Percentiles rank a stretch among this genome's conserved stretches.
These are phyloP conservation scores for Apogon talboti DNA, from an alignment of 2,797 vertebrate genomes.

Conservation along the genomic window DNA sequence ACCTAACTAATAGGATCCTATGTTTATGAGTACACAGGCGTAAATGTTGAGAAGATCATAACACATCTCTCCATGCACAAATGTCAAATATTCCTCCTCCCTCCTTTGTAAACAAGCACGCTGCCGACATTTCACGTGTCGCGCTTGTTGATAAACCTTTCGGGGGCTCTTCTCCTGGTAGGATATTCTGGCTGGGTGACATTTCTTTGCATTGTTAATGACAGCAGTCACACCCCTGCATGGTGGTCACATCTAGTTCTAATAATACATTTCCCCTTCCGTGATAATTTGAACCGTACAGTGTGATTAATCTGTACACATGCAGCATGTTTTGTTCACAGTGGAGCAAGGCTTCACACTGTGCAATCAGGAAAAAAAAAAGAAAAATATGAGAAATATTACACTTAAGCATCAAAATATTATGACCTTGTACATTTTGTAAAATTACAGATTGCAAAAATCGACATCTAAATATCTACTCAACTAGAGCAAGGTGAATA, in stretches of 20 bases:
- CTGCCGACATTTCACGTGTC: conserved; percentile 48
- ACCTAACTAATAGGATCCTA: conserved; percentile 71
- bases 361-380: conserved; percentile 5
- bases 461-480: neutral
- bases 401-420: neutral
- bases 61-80: conserved; percentile 61
- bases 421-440: neutral
- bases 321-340: neutral
- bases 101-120: conserved; percentile 65
- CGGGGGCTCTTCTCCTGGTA: conserved; percentile 9
- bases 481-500: too few species aligned
- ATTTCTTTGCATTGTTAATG: conserved; percentile 44
- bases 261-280: conserved; percentile 25
- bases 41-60: conserved; percentile 67
- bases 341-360: neutral
- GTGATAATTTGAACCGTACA: conserved; percentile 22
- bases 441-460: neutral
- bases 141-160: conserved; percentile 57
- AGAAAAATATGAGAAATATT: neutral
- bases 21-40: conserved; percentile 56
- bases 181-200: conserved; percentile 23
- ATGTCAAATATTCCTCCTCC: conserved; percentile 67
- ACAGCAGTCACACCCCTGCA: conserved; percentile 31
- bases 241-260: conserved; percentile 18
- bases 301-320: conserved; percentile 12